A percentile compares a stretch with the other conserved stretches of the same genome.
phyloP scores from a whole-genome alignment of 2,888 invertebrate genomes.

The Agriotes lineatus region DNA sequence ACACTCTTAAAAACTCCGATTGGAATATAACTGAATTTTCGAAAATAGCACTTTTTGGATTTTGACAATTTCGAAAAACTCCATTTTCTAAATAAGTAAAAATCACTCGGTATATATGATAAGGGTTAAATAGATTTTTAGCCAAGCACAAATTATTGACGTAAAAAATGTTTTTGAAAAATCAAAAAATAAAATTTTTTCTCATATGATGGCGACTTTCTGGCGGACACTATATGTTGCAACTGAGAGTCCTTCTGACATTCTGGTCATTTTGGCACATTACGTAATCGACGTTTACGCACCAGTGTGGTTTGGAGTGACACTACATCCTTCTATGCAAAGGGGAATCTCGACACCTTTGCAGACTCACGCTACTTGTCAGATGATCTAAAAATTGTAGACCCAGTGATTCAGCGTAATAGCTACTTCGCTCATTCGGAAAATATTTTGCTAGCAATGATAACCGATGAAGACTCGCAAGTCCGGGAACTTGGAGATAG shows the following conservation, averaged over 20 bases:
- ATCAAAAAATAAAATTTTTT: too few relatives aligned
- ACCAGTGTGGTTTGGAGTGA: constrained; percentile 47
- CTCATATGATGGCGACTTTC: too few relatives aligned
- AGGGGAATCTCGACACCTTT: constrained; percentile 1
- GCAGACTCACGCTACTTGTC: constrained; percentile 1
- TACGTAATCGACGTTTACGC: constrained; percentile 46
- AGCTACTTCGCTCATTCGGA: constrained; percentile 11
- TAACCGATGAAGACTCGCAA: constrained; percentile 7
- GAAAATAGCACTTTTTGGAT: too few relatives aligned
- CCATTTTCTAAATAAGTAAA: too few relatives aligned
- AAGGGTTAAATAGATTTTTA: too few relatives aligned
- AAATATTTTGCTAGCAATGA: constrained; percentile 24
- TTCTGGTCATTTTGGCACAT: constrained; percentile 29
- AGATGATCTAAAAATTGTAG: neutral
- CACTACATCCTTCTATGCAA: constrained; percentile 12
- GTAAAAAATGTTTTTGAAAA: too few relatives aligned
- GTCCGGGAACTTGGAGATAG: neutral
- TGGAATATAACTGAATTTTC: too few relatives aligned
- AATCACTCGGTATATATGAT: too few relatives aligned
- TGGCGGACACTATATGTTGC: too few relatives aligned
- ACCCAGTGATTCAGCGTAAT: constrained; percentile 9
- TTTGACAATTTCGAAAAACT: too few relatives aligned
- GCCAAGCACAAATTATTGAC: too few relatives aligned
- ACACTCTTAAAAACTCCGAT: too few relatives aligned
- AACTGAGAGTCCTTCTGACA: constrained; percentile 33